These are phyloP conservation scores for Ypsolopha sequella DNA, from an alignment of 2,888 invertebrate genomes.

Conservation along the genomic window DNA sequence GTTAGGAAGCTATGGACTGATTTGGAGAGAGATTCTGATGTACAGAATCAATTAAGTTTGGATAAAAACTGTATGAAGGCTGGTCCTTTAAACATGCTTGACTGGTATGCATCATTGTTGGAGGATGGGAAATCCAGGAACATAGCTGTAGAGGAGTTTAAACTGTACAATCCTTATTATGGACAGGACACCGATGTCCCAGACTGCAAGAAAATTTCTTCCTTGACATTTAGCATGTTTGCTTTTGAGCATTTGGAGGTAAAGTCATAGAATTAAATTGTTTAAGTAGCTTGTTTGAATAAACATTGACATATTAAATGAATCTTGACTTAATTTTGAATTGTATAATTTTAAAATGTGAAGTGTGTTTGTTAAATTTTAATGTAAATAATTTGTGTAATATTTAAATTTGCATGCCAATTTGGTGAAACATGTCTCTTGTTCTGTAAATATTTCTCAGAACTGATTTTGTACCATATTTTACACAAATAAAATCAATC, in stretches of 20 bases:
- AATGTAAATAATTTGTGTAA: too few relatives aligned
- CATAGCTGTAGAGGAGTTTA: conserved; percentile 37
- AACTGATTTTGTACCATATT: too few relatives aligned
- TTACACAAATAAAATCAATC: too few relatives aligned
- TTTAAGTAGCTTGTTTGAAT: too few relatives aligned
- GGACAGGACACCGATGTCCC: conserved; percentile 55
- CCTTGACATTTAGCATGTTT: conserved; percentile 72
- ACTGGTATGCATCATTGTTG: conserved; percentile 74
- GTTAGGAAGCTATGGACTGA: conserved; percentile 73
- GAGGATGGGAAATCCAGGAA: conserved; percentile 67
- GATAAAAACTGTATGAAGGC: conserved; percentile 77
- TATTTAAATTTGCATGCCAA: too few relatives aligned
- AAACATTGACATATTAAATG: background rate
- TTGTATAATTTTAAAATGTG: too few relatives aligned
- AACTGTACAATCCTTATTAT: conserved; percentile 22
- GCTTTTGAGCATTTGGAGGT: conserved; percentile 75
- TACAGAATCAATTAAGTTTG: conserved; percentile 70
- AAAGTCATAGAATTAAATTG: conserved; percentile 10
- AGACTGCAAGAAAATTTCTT: conserved; percentile 73
- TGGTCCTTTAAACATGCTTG: conserved; percentile 74
- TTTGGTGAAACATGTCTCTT: too few relatives aligned
- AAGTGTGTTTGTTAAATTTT: too few relatives aligned
- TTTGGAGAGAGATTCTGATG: conserved; percentile 71
- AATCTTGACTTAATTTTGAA: too few relatives aligned
- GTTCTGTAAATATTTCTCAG: too few relatives aligned